Base-by-base conservation (phyloP, 2,888 invertebrate genomes). In the Torymus tubicola region DNA sequence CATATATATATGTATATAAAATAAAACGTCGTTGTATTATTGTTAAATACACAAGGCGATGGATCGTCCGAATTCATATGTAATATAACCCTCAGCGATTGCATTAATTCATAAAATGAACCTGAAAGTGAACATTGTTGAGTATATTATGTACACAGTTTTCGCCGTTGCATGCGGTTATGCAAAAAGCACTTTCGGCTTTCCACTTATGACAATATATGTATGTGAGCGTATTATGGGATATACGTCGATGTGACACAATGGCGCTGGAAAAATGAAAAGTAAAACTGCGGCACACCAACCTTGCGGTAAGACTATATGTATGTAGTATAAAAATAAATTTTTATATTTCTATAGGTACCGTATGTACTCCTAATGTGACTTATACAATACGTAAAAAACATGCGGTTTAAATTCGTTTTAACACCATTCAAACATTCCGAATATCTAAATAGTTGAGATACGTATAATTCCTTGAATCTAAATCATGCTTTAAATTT, bases 21-120 rank as follows among this genome's bases (percentile, higher is more conserved):
- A 31, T 31, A 53, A n/a, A 18, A 18, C n/a, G 53, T 55, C 1
- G 42, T 72, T 24, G 18, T 71, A n/a, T 60, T 0, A 60, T 14
- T 68, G 53, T 78, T 74, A 70, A 71, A 71, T 14, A 69, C 53
- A 55, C 16, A 14, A 77, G 81, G 81, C 72, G 78, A 81, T 81
- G 81, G 78, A 81, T 71, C 78, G 75, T 81, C 77, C 65, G 18
- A 31, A 71, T 42, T 42, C 21, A 21, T 42, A 42, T 42, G 8
- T 42, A 8, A 8, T 8, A 31, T 31, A 42, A 42, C 42, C 42
- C 21, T 12, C 67, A 80, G 74, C 69, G 70, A 80, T 75, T 72
- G 13, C 72, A 81, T 80, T 72, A 76, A 68, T 76, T 61, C 31
- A 60, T 55, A 21, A n/a, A 58, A 73, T 68, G 55, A 74, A 64